Evolutionary conservation across 37 sponge, comb jelly and placozoan genomes (phyloP), one percentile per base, ranked within the genome.

Genomic region (Diacarnus erythraeanus): DNA sequence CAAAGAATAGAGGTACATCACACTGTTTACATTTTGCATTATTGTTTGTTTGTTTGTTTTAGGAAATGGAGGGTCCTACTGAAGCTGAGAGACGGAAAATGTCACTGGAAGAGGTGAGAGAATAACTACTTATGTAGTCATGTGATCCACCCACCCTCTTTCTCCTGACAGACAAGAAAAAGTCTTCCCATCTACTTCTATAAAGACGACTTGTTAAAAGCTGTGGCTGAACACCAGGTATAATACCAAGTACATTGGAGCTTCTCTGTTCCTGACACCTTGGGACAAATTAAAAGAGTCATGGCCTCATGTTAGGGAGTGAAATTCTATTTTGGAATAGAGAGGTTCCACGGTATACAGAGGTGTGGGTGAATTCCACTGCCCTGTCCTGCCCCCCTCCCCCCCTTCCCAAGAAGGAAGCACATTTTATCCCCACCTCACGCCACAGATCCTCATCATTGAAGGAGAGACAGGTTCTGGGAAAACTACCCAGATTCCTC

Each of bases 381-480:
- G n/a, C n/a, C n/a, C n/a, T n/a, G n/a, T n/a, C n/a, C n/a, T n/a
- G n/a, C n/a, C n/a, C n/a, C n/a, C n/a, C n/a, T n/a, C n/a, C n/a
- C n/a, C n/a, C n/a, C n/a, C n/a, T n/a, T n/a, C n/a, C n/a, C n/a
- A n/a, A n/a, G n/a, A n/a, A n/a, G n/a, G n/a, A n/a, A n/a, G n/a
- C n/a, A n/a, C n/a, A n/a, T n/a, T n/a, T n/a, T n/a, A n/a, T n/a
- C n/a, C n/a, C n/a, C n/a, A n/a, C n/a, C n/a, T n/a, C n/a, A n/a
- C n/a, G n/a, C n/a, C n/a, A 1, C 41, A 95, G 90, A 72, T 96
- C 9, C 68, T 98, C 27, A 93, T 98, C 47, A 87, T 98, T 27
- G 94, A 98, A 77, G 99, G 99, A 20, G 97, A 98, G 77, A 98
- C 99, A 36, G 99, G 99, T 0, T 98, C 97, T 70, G 99, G 99